Evolutionary conservation across 2,113 vertebrate genomes (phyloP).

Genomic region (Dolichallabes microphthalmus): DNA sequence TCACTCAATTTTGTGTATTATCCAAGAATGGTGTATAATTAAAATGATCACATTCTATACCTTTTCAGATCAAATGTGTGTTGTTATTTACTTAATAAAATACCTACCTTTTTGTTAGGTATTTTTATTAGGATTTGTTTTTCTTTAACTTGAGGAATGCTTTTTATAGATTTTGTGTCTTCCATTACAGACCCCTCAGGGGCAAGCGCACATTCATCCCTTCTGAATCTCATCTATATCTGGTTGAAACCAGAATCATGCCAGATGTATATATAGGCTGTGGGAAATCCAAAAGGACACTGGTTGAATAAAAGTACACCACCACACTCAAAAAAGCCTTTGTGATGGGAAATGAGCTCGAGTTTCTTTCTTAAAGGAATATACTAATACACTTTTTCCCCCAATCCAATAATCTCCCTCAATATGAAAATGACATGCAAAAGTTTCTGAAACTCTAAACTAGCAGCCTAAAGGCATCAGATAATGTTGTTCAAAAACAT

Average conservation of each 20-base stretch:
- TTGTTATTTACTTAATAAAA: background rate
- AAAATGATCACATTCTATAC: background rate
- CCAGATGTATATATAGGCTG: conserved; percentile 48
- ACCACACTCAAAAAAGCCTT: conserved; percentile 26
- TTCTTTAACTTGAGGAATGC: background rate
- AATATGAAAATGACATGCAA: too few relatives aligned
- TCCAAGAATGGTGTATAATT: too few relatives aligned
- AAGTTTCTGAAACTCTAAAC: background rate
- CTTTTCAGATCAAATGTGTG: background rate
- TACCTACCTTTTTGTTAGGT: background rate
- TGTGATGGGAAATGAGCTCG: conserved; percentile 31
- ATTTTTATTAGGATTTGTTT: background rate
- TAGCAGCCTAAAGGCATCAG: background rate
- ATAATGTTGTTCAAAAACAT: background rate
- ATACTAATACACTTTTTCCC: background rate
- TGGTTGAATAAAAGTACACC: background rate
- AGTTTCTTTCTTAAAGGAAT: conserved; percentile 8
- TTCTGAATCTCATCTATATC: conserved; percentile 35
- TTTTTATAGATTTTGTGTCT: conserved; percentile 13
- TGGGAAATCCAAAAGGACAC: conserved; percentile 45
- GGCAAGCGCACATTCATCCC: conserved; percentile 6
- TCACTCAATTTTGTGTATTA: too few relatives aligned
- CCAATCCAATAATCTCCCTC: background rate
- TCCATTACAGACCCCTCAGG: background rate
- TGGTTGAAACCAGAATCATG: conserved; percentile 25